Evolutionary conservation across 1,140 invertebrate genomes (phyloP).

Genomic region (Orius laevigatus): DNA sequence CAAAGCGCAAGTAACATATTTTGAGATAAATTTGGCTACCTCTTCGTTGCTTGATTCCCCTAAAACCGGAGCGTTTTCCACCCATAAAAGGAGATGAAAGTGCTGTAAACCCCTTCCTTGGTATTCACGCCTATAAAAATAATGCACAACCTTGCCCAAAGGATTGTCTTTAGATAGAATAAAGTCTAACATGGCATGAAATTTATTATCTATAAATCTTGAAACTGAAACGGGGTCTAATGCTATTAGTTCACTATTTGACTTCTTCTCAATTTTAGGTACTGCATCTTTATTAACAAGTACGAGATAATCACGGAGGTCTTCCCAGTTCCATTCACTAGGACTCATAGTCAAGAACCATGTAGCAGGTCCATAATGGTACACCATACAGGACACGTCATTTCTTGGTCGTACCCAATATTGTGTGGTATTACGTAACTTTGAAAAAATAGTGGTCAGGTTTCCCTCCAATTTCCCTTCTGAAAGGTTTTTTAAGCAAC

Average conservation of each 20-base stretch:
- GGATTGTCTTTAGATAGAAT: constrained; percentile 19
- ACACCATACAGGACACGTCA: constrained; percentile 18
- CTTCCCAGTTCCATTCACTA: constrained; percentile 13
- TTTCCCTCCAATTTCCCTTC: constrained; percentile 16
- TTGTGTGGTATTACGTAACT: constrained; percentile 18
- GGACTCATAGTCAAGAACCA: constrained; percentile 17
- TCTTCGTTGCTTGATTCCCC: constrained; percentile 16
- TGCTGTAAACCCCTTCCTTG: constrained; percentile 18
- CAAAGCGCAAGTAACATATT: constrained; percentile 24
- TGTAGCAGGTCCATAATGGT: constrained; percentile 17
- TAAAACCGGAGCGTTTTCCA: constrained; percentile 18
- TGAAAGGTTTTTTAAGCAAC: no score
- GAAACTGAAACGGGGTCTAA: constrained; percentile 20
- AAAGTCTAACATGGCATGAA: constrained; percentile 21
- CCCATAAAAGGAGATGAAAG: constrained; percentile 20
- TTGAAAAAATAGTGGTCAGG: constrained; percentile 18
- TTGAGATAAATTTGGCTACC: constrained; percentile 24
- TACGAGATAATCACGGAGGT: constrained; percentile 17
- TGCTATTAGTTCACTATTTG: constrained; percentile 19
- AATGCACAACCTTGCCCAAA: constrained; percentile 20
- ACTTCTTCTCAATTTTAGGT: constrained; percentile 10
- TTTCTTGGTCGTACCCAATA: constrained; percentile 18
- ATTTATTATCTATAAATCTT: constrained; percentile 20
- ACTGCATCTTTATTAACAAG: constrained; percentile 13
- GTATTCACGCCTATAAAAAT: constrained; percentile 20